Conservation (phyloP, 37 sponge, comb jelly and placozoan species). For the Cladorhizidae sp. region DNA sequence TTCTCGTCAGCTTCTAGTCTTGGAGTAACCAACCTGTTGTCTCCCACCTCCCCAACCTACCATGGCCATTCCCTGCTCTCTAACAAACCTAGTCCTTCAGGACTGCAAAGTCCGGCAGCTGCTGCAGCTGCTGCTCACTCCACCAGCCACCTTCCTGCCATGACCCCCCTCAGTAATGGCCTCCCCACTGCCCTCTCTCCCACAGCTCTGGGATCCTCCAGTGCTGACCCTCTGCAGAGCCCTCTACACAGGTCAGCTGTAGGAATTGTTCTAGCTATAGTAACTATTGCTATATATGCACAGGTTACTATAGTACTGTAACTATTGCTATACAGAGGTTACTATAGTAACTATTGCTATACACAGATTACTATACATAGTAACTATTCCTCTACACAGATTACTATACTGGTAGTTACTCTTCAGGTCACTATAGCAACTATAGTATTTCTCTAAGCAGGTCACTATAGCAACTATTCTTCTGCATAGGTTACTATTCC, state of each 20-base stretch:
- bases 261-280: too few relatives aligned
- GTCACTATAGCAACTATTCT: too few relatives aligned
- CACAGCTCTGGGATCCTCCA: conserved; percentile 25
- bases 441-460: too few relatives aligned
- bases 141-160: not conserved
- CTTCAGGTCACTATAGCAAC: too few relatives aligned
- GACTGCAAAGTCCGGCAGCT: conserved; percentile 13
- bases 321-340: too few relatives aligned
- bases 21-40: conserved; percentile 39
- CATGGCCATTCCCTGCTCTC: conserved; percentile 28
- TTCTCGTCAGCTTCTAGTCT: not conserved
- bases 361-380: too few relatives aligned
- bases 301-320: too few relatives aligned
- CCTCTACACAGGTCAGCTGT: conserved; percentile 58
- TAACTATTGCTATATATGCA: too few relatives aligned
- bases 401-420: too few relatives aligned
- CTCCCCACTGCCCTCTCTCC: conserved; percentile 51
- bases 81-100: conserved; percentile 41
- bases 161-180: conserved; percentile 30
- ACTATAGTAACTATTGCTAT: too few relatives aligned
- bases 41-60: conserved; percentile 67
- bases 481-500: too few relatives aligned
- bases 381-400: too few relatives aligned
- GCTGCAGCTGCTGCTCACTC: not conserved
- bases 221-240: conserved; percentile 42